Evolutionary conservation across 2,113 vertebrate species (phyloP).

Genomic region (human): DNA sequence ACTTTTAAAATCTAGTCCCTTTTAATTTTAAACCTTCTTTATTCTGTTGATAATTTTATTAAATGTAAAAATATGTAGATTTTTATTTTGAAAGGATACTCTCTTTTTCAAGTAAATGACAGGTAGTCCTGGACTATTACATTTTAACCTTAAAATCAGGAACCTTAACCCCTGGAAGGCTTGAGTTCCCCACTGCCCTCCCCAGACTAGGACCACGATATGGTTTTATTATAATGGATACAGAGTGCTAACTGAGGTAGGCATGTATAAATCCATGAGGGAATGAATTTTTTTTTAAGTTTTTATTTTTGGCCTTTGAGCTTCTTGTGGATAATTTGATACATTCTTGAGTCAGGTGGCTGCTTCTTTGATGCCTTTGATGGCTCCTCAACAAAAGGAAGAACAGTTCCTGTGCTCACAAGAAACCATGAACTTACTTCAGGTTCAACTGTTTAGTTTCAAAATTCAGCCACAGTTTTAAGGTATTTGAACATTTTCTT

Average conservation of each 20-base stretch:
- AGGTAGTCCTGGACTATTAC: background rate
- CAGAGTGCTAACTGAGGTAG: background rate
- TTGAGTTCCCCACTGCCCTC: background rate
- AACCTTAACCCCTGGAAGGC: conserved; percentile 27
- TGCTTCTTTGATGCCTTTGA: conserved; percentile 60
- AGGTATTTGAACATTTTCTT: conserved; percentile 29
- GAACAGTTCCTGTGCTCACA: background rate
- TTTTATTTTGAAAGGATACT: background rate
- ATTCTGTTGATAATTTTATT: background rate
- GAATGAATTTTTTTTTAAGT: background rate
- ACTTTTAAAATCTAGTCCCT: background rate
- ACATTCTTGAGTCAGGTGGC: conserved; percentile 7
- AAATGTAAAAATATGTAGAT: background rate
- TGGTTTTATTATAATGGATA: background rate
- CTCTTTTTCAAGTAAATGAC: background rate
- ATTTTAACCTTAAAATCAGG: conserved; percentile 45
- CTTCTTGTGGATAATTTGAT: conserved; percentile 46
- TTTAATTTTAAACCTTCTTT: conserved; percentile 23
- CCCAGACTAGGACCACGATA: background rate
- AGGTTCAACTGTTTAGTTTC: background rate
- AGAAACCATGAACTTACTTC: background rate
- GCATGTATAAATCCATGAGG: background rate
- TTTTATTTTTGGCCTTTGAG: conserved; percentile 27
- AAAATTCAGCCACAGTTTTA: background rate
- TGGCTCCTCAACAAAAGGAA: background rate